Evolutionary conservation across 2,113 vertebrate species (phyloP).

Genomic region (Phaetusa simplex): DNA sequence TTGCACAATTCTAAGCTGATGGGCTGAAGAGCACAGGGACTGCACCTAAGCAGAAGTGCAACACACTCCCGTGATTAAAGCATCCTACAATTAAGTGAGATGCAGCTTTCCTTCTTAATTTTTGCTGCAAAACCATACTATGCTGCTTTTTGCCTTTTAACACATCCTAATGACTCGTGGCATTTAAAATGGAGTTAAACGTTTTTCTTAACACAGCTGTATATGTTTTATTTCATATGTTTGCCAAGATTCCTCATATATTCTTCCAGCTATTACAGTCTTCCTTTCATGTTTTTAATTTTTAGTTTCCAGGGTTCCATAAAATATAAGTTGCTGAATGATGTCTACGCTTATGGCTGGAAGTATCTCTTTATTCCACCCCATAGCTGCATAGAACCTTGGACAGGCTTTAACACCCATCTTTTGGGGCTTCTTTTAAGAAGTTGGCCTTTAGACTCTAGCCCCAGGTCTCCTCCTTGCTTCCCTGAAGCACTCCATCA

Average conservation of each 20-base stretch:
- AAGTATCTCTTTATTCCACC: neutral
- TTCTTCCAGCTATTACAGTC: neutral
- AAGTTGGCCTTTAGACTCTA: neutral
- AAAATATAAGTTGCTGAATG: neutral
- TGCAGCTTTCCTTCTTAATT: neutral
- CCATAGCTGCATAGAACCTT: neutral
- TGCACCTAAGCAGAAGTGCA: neutral
- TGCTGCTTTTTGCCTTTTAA: neutral
- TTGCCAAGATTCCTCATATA: neutral
- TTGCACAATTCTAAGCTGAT: neutral
- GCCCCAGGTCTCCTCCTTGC: neutral
- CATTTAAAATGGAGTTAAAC: neutral
- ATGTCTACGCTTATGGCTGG: neutral
- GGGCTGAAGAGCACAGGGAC: neutral
- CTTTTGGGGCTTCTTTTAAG: neutral
- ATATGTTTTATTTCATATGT: neutral
- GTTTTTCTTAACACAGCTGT: constrained; percentile 26
- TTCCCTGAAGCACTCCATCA: neutral
- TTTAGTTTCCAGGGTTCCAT: neutral
- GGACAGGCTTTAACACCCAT: neutral
- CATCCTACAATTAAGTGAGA: neutral
- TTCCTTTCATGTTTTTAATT: neutral
- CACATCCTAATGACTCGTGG: neutral
- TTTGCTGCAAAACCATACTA: neutral
- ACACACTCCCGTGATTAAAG: neutral